Base-by-base conservation (phyloP, 2,888 invertebrate genomes). In the Clostera curtula region DNA sequence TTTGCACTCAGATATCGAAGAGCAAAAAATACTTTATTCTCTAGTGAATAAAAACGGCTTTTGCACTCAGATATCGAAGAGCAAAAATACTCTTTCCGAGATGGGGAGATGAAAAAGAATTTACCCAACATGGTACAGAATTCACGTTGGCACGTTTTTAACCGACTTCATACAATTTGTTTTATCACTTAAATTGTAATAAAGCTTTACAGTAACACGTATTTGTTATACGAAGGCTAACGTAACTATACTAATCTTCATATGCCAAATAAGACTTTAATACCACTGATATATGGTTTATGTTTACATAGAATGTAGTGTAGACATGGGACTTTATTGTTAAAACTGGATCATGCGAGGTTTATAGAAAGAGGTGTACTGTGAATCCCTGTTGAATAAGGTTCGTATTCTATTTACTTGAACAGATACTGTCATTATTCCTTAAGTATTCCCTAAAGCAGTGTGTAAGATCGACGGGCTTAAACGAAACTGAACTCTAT, bases 131-230 rank as follows among this genome's bases (percentile, higher is more conserved):
- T 65, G 72, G 62, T 66, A 67, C 55, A 56, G 76, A 79, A 76
- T 79, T 62, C 67, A 45, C 62, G 64, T 71, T 65, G 57, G 64
- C 69, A 60, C 68, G 68, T 73, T 74, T 76, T n/a, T n/a, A n/a
- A n/a, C n/a, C n/a, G n/a, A n/a, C n/a, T n/a, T n/a, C n/a, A n/a
- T 71, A 79, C 75, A 76, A 79, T 79, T 79, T 76, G 76, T 79
- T 70, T 73, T 72, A 74, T 69, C 67, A 66, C 74, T 76, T 77
- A 76, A 75, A 79, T 77, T 77, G 75, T 77, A 76, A 76, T 77
- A 75, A 76, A 77, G 68, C 69, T 73, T 60, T 64, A 48, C 55
- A 64, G 73, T 69, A 74, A 75, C 71, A 69, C 66, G 71, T 68
- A 65, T 60, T 48, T 54, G 50, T 38, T 28, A 30, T 40, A 50